Conservation (phyloP, 2,888 invertebrate species). For the Eurytoma adleriae region DNA sequence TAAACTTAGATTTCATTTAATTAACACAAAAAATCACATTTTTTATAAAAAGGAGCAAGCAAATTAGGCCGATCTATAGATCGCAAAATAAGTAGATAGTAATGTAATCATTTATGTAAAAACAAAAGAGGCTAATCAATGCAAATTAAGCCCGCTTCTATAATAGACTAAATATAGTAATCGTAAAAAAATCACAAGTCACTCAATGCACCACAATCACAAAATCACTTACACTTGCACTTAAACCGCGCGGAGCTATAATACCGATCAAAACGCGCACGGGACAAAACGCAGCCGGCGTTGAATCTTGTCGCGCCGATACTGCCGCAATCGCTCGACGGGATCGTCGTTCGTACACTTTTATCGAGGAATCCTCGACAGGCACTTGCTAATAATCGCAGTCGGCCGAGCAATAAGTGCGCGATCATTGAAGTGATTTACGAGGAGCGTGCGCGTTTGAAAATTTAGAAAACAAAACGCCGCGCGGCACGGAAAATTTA, state of each 20-base stretch:
- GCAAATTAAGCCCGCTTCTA: no score
- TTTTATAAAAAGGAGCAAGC: no score
- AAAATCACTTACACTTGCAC: background rate
- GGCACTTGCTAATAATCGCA: conserved; percentile 34
- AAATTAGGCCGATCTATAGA: no score
- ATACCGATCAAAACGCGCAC: background rate
- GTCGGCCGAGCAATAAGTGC: conserved; percentile 5
- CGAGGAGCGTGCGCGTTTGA: conserved; percentile 11
- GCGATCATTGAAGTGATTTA: conserved; percentile 39
- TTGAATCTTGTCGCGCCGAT: background rate
- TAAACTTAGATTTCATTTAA: no score
- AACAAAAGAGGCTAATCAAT: no score
- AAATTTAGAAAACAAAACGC: conserved; percentile 29
- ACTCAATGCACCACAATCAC: background rate
- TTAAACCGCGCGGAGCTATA: background rate
- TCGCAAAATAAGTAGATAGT: no score
- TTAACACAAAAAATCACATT: no score
- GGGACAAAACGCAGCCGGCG: background rate
- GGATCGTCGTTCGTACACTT: background rate
- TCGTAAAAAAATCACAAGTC: background rate
- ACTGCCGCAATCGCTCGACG: conserved; percentile 4
- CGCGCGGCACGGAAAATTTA: background rate
- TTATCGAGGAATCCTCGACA: conserved; percentile 26
- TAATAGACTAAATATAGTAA: no score
- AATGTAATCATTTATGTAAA: no score